Evolutionary conservation across 53 echinoderm and acorn worm genomes (phyloP).

Genomic region (Temnopleurus reevesii): DNA sequence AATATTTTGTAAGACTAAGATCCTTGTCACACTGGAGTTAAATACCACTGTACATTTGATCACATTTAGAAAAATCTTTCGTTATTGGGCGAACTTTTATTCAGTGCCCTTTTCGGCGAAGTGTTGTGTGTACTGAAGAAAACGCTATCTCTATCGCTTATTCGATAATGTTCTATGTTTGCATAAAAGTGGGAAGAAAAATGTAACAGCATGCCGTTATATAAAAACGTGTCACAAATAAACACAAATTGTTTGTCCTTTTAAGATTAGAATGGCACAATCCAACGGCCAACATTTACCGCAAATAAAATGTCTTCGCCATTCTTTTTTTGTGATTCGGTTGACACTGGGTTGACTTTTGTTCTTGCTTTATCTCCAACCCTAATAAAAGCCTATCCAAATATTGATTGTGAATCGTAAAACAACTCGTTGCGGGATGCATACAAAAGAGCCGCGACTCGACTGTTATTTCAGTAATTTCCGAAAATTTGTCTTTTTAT

Average conservation of each 20-base stretch:
- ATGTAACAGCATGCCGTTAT: not conserved
- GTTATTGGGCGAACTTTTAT: too few species aligned
- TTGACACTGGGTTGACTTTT: constrained; percentile 24
- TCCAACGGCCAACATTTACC: not conserved
- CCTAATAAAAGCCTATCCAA: not conserved
- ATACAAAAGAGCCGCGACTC: not conserved
- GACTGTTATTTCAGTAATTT: constrained; percentile 30
- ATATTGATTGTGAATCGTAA: constrained; percentile 6
- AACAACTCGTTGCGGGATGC: constrained; percentile 7
- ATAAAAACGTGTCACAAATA: not conserved
- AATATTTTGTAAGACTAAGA: too few species aligned
- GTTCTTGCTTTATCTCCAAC: constrained; percentile 15
- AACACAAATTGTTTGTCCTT: not conserved
- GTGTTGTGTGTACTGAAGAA: too few species aligned
- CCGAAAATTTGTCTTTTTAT: constrained; percentile 12
- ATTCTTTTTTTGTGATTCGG: not conserved
- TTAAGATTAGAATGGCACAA: not conserved
- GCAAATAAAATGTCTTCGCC: not conserved
- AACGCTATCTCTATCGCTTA: too few species aligned
- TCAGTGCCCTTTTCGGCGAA: not conserved
- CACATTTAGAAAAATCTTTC: too few species aligned
- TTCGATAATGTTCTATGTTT: not conserved
- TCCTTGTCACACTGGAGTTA: too few species aligned
- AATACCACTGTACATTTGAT: too few species aligned
- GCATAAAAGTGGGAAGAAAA: not conserved